Conservation (phyloP, 2,797 vertebrate species). For the Amniataba percoides region DNA sequence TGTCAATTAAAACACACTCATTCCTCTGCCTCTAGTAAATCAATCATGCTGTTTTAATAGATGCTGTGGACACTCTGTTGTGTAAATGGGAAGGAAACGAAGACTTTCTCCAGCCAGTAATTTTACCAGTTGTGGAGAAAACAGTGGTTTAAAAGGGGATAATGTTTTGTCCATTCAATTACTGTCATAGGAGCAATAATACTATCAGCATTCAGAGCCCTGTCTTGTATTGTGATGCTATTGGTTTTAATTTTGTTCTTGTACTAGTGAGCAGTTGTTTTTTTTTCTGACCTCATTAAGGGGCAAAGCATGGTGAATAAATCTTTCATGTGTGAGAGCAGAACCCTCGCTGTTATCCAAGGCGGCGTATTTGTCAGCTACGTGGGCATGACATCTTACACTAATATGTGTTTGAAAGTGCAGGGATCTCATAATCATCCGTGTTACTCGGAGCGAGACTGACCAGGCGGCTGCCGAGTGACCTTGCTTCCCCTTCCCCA, state of each 20-base stretch:
- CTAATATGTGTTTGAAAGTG: slow-evolving; percentile 36
- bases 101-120: not conserved
- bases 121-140: not conserved
- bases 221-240: not conserved
- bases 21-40: not conserved
- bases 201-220: slow-evolving; percentile 1
- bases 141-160: not conserved
- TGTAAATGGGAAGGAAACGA: not conserved
- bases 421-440: slow-evolving; percentile 17
- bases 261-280: not conserved
- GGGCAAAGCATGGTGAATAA: slow-evolving; percentile 2
- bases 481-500: slow-evolving; percentile 30
- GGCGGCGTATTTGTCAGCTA: slow-evolving; percentile 22
- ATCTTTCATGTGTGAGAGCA: slow-evolving; percentile 17
- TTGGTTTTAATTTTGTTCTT: slow-evolving; percentile 8
- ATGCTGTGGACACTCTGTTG: not conserved
- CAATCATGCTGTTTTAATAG: not conserved
- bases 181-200: not conserved
- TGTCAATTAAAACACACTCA: not conserved
- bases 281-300: slow-evolving; percentile 23
- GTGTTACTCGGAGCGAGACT: slow-evolving; percentile 12
- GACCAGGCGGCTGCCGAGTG: slow-evolving; percentile 11
- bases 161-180: not conserved
- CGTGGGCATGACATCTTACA: slow-evolving; percentile 29
- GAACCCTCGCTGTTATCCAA: slow-evolving; percentile 10